Conservation (phyloP, 2,888 invertebrate genomes). For the Amphipyra berbera region DNA sequence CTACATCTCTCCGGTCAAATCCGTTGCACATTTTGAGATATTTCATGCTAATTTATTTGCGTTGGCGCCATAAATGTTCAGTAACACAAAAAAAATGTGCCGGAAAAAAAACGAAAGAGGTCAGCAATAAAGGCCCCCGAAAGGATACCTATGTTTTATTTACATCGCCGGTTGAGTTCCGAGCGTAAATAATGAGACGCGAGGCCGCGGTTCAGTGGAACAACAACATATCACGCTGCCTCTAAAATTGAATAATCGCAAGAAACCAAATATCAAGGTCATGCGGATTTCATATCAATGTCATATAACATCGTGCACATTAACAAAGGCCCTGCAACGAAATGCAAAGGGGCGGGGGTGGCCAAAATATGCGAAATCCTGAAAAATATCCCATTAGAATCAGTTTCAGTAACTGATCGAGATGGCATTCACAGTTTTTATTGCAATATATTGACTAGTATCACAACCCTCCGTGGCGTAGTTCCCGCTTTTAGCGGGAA, state of each 20-base stretch:
- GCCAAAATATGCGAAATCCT: slow-evolving; percentile 84
- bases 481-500: slow-evolving; percentile 91
- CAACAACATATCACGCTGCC: slow-evolving; percentile 80
- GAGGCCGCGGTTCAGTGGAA: slow-evolving; percentile 81
- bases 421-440: slow-evolving; percentile 86
- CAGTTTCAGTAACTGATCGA: slow-evolving; percentile 88
- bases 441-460: slow-evolving; percentile 81
- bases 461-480: slow-evolving; percentile 89
- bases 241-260: slow-evolving; percentile 85
- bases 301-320: slow-evolving; percentile 89
- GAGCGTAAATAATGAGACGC: slow-evolving; percentile 78
- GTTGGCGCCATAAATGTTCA: slow-evolving; percentile 57
- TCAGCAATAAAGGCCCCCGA: slow-evolving; percentile 82
- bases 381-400: slow-evolving; percentile 84
- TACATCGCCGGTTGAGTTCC: slow-evolving; percentile 84
- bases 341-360: slow-evolving; percentile 90
- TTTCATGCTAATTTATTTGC: slow-evolving; percentile 37
- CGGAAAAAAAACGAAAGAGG: slow-evolving; percentile 73
- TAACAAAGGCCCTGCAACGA: slow-evolving; percentile 90
- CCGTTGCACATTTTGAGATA: slow-evolving; percentile 26
- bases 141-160: slow-evolving; percentile 82
- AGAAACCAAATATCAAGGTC: slow-evolving; percentile 89
- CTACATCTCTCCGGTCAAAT: slow-evolving; percentile 50
- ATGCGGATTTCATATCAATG: slow-evolving; percentile 90
- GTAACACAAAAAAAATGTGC: slow-evolving; percentile 63